A percentile compares a stretch with the other conserved stretches of the same genome.
phyloP scores from a whole-genome alignment of 2,113 vertebrate genomes.

The Monopterus albus region DNA sequence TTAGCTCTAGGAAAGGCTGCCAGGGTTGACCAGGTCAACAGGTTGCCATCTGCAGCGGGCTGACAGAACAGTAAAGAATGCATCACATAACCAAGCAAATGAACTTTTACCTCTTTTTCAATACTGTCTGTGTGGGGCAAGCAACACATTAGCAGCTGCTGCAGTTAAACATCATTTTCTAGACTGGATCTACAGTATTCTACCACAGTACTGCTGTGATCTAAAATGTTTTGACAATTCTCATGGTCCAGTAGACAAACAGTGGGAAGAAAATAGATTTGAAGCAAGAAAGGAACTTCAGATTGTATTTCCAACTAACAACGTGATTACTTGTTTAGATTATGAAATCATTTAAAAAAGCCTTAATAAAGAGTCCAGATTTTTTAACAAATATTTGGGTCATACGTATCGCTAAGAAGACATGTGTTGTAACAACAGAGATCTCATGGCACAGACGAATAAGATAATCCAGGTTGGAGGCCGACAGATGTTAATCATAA shows the following conservation, averaged over 20 bases:
- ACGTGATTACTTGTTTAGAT: background rate
- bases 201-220: no score
- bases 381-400: no score
- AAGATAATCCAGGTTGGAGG: no score
- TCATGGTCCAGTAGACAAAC: background rate
- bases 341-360: no score
- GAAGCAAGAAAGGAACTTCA: background rate
- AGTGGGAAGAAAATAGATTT: background rate
- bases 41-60: constrained; percentile 20
- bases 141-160: background rate
- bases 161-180: no score
- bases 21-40: constrained; percentile 55
- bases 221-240: background rate
- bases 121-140: no score
- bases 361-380: no score
- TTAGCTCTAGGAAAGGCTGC: constrained; percentile 8
- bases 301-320: background rate
- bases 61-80: background rate
- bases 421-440: no score
- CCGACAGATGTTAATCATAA: no score
- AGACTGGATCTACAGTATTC: background rate
- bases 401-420: no score
- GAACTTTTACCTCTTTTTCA: background rate
- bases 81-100: constrained; percentile 23
- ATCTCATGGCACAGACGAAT: no score